Evolutionary conservation across 2,113 vertebrate genomes (phyloP), one percentile per base, ranked within the genome.

Genomic region (Epinephelus moara): DNA sequence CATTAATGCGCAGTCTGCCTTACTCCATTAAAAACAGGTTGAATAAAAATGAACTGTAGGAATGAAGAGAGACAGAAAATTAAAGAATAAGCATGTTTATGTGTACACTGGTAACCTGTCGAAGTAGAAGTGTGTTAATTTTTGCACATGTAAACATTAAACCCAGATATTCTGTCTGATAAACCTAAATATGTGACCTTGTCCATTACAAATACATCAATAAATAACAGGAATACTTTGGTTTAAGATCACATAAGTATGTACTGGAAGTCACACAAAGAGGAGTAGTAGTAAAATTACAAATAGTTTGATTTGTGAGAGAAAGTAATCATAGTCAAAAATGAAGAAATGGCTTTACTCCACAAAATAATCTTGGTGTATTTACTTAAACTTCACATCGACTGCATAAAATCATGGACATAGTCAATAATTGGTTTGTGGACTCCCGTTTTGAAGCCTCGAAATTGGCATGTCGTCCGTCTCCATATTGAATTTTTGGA

Each of bases 401-500:
- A 30, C 0, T 30, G 30, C 0, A 30, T 30, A 30, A 30, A 30
- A 45, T 37, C 33, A 37, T 37, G 33, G 33, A 33, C 4, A 5
- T 33, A 33, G 33, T 33, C 33, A 25, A 2, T 25, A 25, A 25
- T 25, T 25, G 25, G 25, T 37, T 37, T 37, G 33, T 37, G 33
- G 33, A 37, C 33, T 37, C 33, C 33, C 6, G 1, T 37, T 37
- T 6, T 6, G 6, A 37, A 37, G 1, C 33, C 33, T 37, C 6
- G 0, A 7, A 6, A 8, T 37, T 37, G 33, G 33, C 33, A 37
- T 37, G 1, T 6, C 6, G 1, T 4, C 6, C 6, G 0, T 37
- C 1, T 0, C 33, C 33, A 37, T 37, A 6, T 37, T 37, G 5
- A 0, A 37, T 37, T 37, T 37, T 37, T 8, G 33, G 33, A 37